phyloP scores from a whole-genome alignment of 2,797 vertebrate species.

The Otolemur crassicaudatus region DNA sequence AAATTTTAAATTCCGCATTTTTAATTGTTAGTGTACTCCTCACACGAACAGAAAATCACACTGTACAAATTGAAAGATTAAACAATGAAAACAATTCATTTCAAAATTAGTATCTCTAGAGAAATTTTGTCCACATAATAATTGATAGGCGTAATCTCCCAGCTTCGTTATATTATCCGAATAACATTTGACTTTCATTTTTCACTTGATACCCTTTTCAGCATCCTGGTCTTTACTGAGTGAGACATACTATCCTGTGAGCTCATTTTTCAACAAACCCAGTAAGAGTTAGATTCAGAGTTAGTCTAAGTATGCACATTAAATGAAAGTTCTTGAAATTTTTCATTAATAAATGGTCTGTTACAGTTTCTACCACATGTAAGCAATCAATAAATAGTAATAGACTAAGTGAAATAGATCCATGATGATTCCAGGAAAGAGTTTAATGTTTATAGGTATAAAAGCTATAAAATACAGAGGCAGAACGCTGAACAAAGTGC shows the following conservation, averaged over 20 bases:
- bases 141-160: neutral
- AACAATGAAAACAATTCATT: neutral
- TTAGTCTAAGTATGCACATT: slow-evolving; percentile 20
- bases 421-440: neutral
- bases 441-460: neutral
- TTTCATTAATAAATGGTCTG: neutral
- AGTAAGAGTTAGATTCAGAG: neutral
- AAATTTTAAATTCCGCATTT: neutral
- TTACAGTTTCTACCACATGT: neutral
- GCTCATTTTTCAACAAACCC: neutral
- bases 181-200: neutral
- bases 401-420: neutral
- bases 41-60: neutral
- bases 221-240: neutral
- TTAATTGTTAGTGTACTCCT: neutral
- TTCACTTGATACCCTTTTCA: neutral
- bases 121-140: neutral
- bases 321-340: slow-evolving; percentile 15
- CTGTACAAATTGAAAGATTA: neutral
- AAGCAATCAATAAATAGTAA: neutral
- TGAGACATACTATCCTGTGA: neutral
- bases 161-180: neutral
- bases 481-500: neutral
- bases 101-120: slow-evolving; percentile 25
- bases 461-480: neutral